Base-by-base conservation (phyloP, 2,113 vertebrate species). In the Salminus brasiliensis region DNA sequence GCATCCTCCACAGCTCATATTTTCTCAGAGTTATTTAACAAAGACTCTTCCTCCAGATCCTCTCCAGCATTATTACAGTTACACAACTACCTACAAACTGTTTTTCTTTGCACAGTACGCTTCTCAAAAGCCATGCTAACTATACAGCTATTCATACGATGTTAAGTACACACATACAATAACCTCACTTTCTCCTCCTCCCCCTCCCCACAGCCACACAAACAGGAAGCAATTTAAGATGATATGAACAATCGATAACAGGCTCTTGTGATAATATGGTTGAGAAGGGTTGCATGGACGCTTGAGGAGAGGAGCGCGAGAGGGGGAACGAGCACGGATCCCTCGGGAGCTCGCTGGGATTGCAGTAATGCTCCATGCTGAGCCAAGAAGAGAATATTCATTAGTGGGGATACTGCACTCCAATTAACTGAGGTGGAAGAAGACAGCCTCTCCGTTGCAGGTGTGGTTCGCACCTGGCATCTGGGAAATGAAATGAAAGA, bases 391-490 rank as follows among this genome's bases (percentile, higher is more conserved):
- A 86, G 81, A 87, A 91, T 89, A 91, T 92, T 93, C 88, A 94
- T 92, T 91, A 91, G 86, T 70, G 84, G 81, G 60, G 85, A 89
- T 82, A 83, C 75, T 83, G 81, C 92, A 90, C 91, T 91, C 87
- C 91, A 94, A 93, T 93, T 91, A 92, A 86, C 80, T 47, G 59
- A 85, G 86, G 88, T 88, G 85, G 89, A 89, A 25, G 10, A 55
- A 81, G 80, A 76, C 74, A 41, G 16, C 78, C 79, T 57, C 47
- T 36, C 45, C 29, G 52, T 49, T 25, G 76, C 92, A 94, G 91
- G 92, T 93, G 93, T 89, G 81, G 78, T 67, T 79, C 86, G 87
- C 92, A 93, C 90, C 92, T 93, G 91, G 83, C 84, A 81, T 86
- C 72, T 23, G 32, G 49, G 66, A 25, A 49, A 73, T 72, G 32